Evolutionary conservation across 2,113 vertebrate genomes (phyloP).

Genomic region (Zapus hudsonius): DNA sequence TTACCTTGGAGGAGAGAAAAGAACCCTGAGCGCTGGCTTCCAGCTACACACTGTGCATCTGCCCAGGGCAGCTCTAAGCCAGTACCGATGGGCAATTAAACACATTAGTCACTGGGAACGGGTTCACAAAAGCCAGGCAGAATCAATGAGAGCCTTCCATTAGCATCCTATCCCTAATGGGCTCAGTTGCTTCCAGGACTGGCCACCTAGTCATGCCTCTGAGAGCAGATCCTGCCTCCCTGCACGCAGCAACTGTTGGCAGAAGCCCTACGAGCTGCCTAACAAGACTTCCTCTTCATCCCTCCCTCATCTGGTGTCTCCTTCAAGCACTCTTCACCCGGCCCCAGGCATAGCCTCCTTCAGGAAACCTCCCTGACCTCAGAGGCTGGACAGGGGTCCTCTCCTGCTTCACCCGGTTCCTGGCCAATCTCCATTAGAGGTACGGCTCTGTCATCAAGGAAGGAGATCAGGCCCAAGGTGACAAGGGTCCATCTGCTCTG

Average conservation of each 20-base stretch:
- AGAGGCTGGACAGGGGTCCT: background rate
- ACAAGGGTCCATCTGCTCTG: background rate
- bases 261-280: background rate
- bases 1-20: background rate
- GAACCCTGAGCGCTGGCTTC: background rate
- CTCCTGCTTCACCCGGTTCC: background rate
- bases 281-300: background rate
- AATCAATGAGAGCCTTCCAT: background rate
- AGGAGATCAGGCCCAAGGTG: background rate
- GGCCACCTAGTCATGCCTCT: background rate
- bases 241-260: background rate
- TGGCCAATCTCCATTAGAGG: background rate
- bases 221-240: background rate
- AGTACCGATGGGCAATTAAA: background rate
- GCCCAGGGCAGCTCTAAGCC: background rate
- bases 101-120: background rate
- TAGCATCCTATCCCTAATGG: conserved; percentile 31
- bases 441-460: background rate
- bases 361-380: background rate
- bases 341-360: background rate
- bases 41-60: background rate
- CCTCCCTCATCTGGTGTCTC: background rate
- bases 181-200: background rate
- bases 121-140: background rate
- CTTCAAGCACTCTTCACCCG: background rate